Evolutionary conservation across 2,797 vertebrate species (phyloP).

Genomic region (Cyprinella venusta): DNA sequence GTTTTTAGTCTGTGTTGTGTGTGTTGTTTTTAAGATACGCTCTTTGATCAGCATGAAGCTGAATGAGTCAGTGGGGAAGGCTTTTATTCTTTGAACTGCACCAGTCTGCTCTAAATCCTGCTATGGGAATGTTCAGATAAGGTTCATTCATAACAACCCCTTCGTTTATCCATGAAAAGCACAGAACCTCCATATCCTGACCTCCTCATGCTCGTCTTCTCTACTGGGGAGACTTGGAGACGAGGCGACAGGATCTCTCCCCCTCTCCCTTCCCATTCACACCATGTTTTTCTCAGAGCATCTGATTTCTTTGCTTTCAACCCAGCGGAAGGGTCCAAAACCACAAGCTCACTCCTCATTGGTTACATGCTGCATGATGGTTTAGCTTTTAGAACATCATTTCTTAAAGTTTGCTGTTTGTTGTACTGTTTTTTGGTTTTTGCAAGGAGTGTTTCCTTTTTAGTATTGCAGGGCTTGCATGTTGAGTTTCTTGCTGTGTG

Average conservation of each 20-base stretch:
- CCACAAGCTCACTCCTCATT: conserved; percentile 55
- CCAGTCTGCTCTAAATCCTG: conserved; percentile 25
- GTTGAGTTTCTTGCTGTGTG: conserved; percentile 37
- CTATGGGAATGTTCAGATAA: conserved; percentile 47
- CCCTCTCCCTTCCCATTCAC: background rate
- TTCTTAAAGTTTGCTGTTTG: conserved; percentile 43
- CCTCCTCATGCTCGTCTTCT: conserved; percentile 1
- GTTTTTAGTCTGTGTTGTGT: background rate
- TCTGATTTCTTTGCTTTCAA: conserved; percentile 15
- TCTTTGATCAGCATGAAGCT: conserved; percentile 14
- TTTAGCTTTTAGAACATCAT: conserved; percentile 53
- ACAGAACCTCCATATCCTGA: conserved; percentile 31
- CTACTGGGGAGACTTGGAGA: conserved; percentile 10
- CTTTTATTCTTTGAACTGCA: conserved; percentile 28
- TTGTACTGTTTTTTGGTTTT: conserved; percentile 54
- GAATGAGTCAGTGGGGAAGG: background rate
- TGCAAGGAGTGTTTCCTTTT: conserved; percentile 12
- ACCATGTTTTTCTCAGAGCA: conserved; percentile 7
- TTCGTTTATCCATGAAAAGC: conserved; percentile 42
- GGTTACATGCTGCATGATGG: conserved; percentile 69
- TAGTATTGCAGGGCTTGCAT: conserved; percentile 52
- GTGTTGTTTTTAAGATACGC: background rate
- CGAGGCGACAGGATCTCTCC: conserved; percentile 1
- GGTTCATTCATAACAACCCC: conserved; percentile 59
- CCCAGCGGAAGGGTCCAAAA: conserved; percentile 37